These are phyloP conservation scores for Mimumesa dahlbomi DNA, from an alignment of 2,888 invertebrate species.

Conservation along the genomic window DNA sequence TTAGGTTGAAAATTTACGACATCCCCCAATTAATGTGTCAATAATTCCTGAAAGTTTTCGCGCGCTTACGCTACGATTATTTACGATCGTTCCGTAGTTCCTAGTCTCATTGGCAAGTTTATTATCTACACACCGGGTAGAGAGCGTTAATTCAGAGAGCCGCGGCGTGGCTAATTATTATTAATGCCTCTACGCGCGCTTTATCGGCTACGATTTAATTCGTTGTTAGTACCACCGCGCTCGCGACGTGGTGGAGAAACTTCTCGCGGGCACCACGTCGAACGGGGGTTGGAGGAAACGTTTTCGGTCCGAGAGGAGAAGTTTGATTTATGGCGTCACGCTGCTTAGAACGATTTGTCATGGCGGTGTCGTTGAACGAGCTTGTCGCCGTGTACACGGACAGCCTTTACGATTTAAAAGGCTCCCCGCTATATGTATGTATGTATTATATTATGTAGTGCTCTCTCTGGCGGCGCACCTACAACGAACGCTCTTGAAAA, in stretches of 20 bases:
- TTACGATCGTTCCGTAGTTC: neutral
- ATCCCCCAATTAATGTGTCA: constrained; percentile 25
- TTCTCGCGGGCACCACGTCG: neutral
- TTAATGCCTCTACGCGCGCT: constrained; percentile 46
- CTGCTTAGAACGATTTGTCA: constrained; percentile 58
- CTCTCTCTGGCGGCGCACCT: too few relatives aligned
- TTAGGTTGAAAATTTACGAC: constrained; percentile 18
- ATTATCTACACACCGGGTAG: constrained; percentile 19
- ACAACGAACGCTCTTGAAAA: neutral
- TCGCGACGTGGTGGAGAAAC: neutral
- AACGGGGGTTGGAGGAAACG: neutral
- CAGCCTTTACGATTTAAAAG: constrained; percentile 19
- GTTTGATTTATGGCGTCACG: constrained; percentile 62
- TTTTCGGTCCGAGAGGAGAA: constrained; percentile 36
- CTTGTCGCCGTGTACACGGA: constrained; percentile 25
- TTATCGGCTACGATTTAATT: constrained; percentile 60
- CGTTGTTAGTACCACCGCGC: constrained; percentile 18
- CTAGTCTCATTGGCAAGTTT: constrained; percentile 25
- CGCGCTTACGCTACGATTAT: constrained; percentile 10
- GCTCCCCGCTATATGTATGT: neutral
- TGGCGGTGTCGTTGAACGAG: constrained; percentile 34
- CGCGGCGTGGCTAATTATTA: constrained; percentile 51
- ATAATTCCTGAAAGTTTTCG: constrained; percentile 26
- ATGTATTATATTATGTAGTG: too few relatives aligned
- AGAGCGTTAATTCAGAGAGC: constrained; percentile 28